These are phyloP conservation scores for Rhinophrynus dorsalis DNA, from an alignment of 2,797 vertebrate species.

Conservation along the genomic window DNA sequence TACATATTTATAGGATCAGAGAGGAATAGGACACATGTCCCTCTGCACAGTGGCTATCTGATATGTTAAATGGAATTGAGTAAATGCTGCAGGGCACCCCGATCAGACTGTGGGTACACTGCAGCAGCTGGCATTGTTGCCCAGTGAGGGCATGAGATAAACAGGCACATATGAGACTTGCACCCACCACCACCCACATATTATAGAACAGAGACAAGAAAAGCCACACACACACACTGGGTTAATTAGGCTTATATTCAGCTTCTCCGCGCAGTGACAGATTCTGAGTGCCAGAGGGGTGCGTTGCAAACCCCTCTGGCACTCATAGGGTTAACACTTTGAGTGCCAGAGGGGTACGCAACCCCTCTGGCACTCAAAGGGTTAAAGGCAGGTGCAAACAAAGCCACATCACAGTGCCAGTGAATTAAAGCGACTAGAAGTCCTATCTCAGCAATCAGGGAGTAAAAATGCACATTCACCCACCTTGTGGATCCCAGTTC, in stretches of 20 bases:
- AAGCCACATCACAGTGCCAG: no score
- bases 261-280: no score
- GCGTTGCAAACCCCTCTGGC: no score
- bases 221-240: neutral
- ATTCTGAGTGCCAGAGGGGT: no score
- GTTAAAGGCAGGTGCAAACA: no score
- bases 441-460: neutral
- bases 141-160: constrained; percentile 53
- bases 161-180: constrained; percentile 53
- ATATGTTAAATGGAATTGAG: constrained; percentile 43
- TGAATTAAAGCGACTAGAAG: neutral
- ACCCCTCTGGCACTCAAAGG: no score
- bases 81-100: constrained; percentile 43
- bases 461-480: constrained; percentile 62
- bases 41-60: constrained; percentile 16
- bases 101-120: constrained; percentile 20
- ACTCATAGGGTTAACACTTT: no score
- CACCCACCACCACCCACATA: constrained; percentile 51
- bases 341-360: no score
- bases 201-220: constrained; percentile 3
- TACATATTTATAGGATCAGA: constrained; percentile 3
- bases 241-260: no score
- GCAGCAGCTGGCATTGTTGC: constrained; percentile 60
- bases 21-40: neutral
- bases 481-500: constrained; percentile 97